Evolutionary conservation across 2,797 vertebrate species (phyloP), one percentile per base, ranked within the genome.

Genomic region (Decapterus maruadsi): DNA sequence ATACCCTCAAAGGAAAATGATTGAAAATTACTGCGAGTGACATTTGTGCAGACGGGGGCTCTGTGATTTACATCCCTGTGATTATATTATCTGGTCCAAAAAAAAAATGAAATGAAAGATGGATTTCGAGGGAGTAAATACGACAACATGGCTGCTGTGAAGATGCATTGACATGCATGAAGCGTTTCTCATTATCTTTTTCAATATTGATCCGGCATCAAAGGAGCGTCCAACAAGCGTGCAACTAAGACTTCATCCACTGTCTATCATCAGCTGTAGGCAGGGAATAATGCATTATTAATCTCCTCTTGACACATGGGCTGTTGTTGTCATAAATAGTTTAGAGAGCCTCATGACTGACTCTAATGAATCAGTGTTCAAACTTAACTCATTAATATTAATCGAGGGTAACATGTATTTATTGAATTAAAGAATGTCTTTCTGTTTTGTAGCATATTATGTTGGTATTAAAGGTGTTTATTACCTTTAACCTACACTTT

Each of bases 291-390:
- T 92, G 74, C 71, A 89, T 90, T 84, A 90, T 92, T 90, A 77
- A 90, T 90, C 56, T 54, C 48, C 68, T 86, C 76, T 59, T 83
- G 88, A 89, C 82, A 86, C 68, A 61, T 57, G 34, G 58, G 78
- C 70, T 90, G 83, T 73, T 90, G 84, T 90, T 79, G 69, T 88
- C 85, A 91, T 91, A 61, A 91, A 91, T 91, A 87, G 71, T 90
- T 90, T 68, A 89, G 69, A 77, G 48, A 29, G 70, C 48, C 54
- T 81, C 75, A 13, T 69, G 79, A 88, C 55, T 60, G 75, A 69
- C 69, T 80, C 70, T 65, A 74, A 86, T 86, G 56, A 91, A 86
- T 83, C 80, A 54, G 67, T 84, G 83, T 86, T 75, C 72, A 57
- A 71, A 81, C 60, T 53, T 65, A 3, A 12, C 5, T 65, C 72